Conservation (phyloP, 2,888 invertebrate genomes). For the Himalopsyche kuldschensis region DNA sequence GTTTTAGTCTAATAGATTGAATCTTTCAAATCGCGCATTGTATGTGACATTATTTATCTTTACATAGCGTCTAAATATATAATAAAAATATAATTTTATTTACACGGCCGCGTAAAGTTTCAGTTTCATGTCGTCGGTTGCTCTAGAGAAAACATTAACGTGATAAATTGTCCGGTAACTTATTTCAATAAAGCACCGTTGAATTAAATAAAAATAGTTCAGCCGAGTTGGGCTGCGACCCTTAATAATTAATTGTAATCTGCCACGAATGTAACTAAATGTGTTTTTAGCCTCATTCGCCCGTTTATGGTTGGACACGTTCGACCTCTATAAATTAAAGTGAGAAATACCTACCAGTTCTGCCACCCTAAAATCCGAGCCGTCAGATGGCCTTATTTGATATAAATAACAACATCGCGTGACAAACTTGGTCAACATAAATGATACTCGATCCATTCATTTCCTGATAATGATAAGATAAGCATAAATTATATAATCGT, state of each 20-base stretch:
- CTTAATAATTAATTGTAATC: background rate
- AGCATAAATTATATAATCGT: background rate
- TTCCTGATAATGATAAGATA: background rate
- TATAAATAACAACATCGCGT: constrained; percentile 3
- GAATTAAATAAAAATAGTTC: background rate
- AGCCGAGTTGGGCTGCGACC: background rate
- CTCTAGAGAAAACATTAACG: background rate
- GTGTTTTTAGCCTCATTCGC: background rate
- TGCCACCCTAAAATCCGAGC: background rate
- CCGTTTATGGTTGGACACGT: background rate
- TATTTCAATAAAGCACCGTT: background rate
- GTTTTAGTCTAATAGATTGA: too few relatives aligned
- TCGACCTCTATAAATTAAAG: background rate
- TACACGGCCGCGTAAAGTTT: background rate
- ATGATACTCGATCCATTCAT: background rate
- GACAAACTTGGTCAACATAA: background rate
- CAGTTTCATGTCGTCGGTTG: background rate
- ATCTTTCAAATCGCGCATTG: too few relatives aligned
- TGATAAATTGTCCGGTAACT: background rate
- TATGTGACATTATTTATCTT: too few relatives aligned
- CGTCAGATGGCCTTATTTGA: constrained; percentile 6
- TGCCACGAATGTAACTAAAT: background rate
- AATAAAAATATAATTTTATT: too few relatives aligned
- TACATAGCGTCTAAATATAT: too few relatives aligned
- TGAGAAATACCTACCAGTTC: background rate